Evolutionary conservation across 2,113 vertebrate species (phyloP).

Genomic region (Picathartes gymnocephalus): DNA sequence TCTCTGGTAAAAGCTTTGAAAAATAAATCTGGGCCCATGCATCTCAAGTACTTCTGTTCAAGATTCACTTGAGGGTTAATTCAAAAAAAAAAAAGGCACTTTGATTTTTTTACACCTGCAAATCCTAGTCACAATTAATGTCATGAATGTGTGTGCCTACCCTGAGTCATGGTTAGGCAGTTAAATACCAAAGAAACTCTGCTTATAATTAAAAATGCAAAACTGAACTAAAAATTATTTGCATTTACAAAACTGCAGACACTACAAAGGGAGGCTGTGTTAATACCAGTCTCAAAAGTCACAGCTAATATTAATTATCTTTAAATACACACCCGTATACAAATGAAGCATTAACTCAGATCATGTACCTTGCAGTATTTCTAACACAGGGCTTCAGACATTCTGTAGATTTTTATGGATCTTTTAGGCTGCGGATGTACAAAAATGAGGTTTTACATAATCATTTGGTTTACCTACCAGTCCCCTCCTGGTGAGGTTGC

Average conservation of each 20-base stretch:
- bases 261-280: constrained; percentile 34
- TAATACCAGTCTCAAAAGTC: constrained; percentile 51
- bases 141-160: not conserved
- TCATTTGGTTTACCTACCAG: not conserved
- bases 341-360: constrained; percentile 14
- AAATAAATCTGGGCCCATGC: not conserved
- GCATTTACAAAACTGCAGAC: constrained; percentile 41
- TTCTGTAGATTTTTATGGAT: not conserved
- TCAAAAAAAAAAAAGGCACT: not conserved
- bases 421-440: not conserved
- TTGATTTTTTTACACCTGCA: constrained; percentile 16
- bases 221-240: constrained; percentile 24
- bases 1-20: not conserved
- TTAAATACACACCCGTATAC: constrained; percentile 26
- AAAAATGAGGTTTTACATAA: not conserved
- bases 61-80: not conserved
- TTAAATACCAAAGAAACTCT: constrained; percentile 32
- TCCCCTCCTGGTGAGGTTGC: not conserved
- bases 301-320: constrained; percentile 54
- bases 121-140: not conserved
- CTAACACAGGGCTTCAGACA: not conserved
- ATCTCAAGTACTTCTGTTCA: not conserved
- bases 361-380: not conserved
- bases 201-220: constrained; percentile 41
- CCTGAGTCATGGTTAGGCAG: constrained; percentile 20